Percentiles rank a stretch among this genome's conserved stretches.
These are phyloP conservation scores for Fragariocoptes setiger DNA, from an alignment of 1,140 invertebrate genomes.

Conservation along the genomic window DNA sequence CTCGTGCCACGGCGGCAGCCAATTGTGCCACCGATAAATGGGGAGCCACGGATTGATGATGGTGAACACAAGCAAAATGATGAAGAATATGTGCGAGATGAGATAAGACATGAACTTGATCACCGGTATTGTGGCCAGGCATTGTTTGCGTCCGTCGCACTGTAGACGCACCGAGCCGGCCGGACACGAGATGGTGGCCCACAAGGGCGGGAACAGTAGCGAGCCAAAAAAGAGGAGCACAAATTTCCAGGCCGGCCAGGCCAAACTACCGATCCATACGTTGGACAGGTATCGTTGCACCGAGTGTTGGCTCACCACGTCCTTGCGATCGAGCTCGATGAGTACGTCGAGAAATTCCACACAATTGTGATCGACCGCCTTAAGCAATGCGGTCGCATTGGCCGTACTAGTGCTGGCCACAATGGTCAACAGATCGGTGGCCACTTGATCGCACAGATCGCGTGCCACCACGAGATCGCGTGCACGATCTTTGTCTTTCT, in stretches of 20 bases:
- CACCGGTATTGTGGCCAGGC: slow-evolving; percentile 60
- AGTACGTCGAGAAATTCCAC: slow-evolving; percentile 83
- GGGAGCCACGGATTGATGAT: slow-evolving; percentile 44
- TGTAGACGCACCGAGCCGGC: too few relatives aligned
- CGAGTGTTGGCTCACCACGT: slow-evolving; percentile 30
- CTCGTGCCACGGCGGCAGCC: slow-evolving; percentile 55
- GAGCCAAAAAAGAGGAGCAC: slow-evolving; percentile 64
- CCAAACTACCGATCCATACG: slow-evolving; percentile 73
- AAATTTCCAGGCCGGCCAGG: slow-evolving; percentile 80
- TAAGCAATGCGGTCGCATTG: slow-evolving; percentile 62
- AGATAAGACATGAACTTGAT: slow-evolving; percentile 98
- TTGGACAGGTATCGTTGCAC: slow-evolving; percentile 32
- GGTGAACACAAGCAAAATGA: slow-evolving; percentile 61
- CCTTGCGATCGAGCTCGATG: slow-evolving; percentile 74
- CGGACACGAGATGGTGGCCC: slow-evolving; percentile 79
- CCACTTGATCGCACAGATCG: slow-evolving; percentile 83
- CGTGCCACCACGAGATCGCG: slow-evolving; percentile 77
- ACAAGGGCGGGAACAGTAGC: slow-evolving; percentile 68
- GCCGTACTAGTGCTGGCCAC: slow-evolving; percentile 68
- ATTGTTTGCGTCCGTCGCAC: slow-evolving; percentile 32
- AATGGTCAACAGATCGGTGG: slow-evolving; percentile 69
- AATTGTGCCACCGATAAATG: slow-evolving; percentile 18
- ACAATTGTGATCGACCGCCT: slow-evolving; percentile 59
- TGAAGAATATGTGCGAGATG: slow-evolving; percentile 87
- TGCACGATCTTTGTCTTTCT: slow-evolving; percentile 71